Conservation (phyloP, 1,140 invertebrate genomes). For the Lepidotrigona ventralis region DNA sequence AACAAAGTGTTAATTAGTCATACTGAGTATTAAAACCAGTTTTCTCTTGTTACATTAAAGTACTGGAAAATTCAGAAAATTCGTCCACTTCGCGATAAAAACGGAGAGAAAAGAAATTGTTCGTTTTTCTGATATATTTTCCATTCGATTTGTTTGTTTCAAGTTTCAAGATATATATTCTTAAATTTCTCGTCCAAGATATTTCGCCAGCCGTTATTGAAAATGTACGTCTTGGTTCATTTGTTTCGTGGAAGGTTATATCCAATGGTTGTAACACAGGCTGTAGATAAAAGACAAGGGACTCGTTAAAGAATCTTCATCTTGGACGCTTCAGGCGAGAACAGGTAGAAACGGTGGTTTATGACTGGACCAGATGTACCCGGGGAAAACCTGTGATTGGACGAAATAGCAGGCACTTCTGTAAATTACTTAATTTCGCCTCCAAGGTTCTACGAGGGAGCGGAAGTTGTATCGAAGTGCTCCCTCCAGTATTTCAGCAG, state of each 20-base stretch:
- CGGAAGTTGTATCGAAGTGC: background rate
- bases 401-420: background rate
- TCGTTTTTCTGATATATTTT: background rate
- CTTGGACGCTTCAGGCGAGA: background rate
- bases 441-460: background rate
- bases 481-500: background rate
- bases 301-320: conserved; percentile 19
- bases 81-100: background rate
- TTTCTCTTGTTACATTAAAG: too few relatives aligned
- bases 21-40: too few relatives aligned
- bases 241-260: background rate
- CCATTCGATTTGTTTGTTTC: background rate
- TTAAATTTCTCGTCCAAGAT: background rate
- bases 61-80: too few relatives aligned
- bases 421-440: conserved; percentile 25
- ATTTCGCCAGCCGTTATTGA: background rate
- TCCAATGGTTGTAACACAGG: background rate
- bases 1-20: too few relatives aligned
- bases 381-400: conserved; percentile 17
- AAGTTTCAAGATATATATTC: background rate
- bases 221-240: background rate
- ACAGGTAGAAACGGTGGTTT: conserved; percentile 12
- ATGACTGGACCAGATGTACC: conserved; percentile 17
- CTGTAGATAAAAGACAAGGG: background rate
- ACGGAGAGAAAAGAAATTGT: background rate